Evolutionary conservation across 2,797 vertebrate genomes (phyloP), one percentile per base, ranked within the genome.

Genomic region (Pantherophis alleghaniensis): DNA sequence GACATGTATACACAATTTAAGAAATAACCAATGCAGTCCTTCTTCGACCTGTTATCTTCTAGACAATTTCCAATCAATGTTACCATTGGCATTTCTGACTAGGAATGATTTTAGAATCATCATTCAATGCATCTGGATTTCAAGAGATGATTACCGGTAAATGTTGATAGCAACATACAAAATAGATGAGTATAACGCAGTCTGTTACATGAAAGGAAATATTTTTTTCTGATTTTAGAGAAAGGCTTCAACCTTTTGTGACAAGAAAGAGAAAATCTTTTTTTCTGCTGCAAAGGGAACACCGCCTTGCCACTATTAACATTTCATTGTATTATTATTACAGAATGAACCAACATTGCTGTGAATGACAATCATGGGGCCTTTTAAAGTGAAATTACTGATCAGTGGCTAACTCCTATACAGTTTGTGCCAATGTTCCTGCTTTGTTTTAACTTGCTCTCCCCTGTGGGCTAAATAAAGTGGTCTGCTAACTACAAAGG

Each of bases 401-500:
- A 91, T 92, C 87, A 74, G 66, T 63, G 90, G 92, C 63, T 83
- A 20, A 87, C 74, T 89, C 90, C 92, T 93, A 83, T 95, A 92
- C 57, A 69, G 12, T 18, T 53, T 88, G 24, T 37, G 55, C 37
- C 16, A 91, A 32, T 47, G 66, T 79, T 79, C 20, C 74, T 79
- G 37, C 74, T 42, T 79, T 42, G 37, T 79, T 79, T 79, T 79
- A 79, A 60, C 42, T 10, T 61, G 24, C 55, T 91, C 32, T 32
- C 87, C 53, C 37, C 91, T 63, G 83, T 57, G 95, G 88, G 74
- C 86, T 92, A 32, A 89, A 90, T 47, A 92, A 56, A 93, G 86
- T 66, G 57, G 91, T 28, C 53, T 86, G 53, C 94, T 96, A 96
- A 95, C 95, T 95, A 94, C 90, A n/a, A 90, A 94, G 91, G 87